Conservation (phyloP, 2,113 vertebrate genomes). For the Calyptomena viridis region DNA sequence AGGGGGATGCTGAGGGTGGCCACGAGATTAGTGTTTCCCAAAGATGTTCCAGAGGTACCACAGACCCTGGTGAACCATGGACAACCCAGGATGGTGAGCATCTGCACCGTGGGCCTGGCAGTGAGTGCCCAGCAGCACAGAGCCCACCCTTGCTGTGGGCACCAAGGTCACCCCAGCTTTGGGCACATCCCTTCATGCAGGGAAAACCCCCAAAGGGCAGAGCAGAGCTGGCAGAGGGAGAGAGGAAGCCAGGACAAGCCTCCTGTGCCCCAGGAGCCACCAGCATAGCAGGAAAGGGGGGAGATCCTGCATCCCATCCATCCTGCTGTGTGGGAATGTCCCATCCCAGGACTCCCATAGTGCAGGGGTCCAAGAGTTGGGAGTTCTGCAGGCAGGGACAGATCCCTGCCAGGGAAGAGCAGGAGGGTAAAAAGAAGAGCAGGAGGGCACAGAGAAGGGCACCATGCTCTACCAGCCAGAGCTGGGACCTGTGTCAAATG, state of each 20-base stretch:
- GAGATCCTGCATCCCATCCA: not conserved
- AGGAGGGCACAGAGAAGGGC: not conserved
- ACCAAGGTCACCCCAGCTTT: not conserved
- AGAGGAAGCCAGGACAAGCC: not conserved
- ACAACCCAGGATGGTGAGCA: accelerated
- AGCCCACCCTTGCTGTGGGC: not conserved
- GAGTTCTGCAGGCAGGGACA: not conserved
- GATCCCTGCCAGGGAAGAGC: not conserved
- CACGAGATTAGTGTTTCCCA: accelerated
- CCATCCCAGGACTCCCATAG: accelerated
- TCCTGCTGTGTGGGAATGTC: not conserved
- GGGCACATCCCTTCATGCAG: not conserved
- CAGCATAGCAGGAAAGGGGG: not conserved
- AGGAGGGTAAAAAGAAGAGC: not conserved
- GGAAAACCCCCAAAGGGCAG: not conserved
- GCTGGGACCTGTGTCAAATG: not conserved
- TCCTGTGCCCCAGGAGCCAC: not conserved
- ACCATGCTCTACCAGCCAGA: not conserved
- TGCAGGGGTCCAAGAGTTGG: accelerated
- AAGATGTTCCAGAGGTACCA: not conserved
- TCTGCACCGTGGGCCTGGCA: not conserved
- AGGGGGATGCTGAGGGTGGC: not conserved
- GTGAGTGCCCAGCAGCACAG: accelerated
- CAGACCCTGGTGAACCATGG: not conserved
- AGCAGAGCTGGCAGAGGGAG: not conserved